Conservation (phyloP, 2,888 invertebrate species). For the Hoplodrina ambigua region DNA sequence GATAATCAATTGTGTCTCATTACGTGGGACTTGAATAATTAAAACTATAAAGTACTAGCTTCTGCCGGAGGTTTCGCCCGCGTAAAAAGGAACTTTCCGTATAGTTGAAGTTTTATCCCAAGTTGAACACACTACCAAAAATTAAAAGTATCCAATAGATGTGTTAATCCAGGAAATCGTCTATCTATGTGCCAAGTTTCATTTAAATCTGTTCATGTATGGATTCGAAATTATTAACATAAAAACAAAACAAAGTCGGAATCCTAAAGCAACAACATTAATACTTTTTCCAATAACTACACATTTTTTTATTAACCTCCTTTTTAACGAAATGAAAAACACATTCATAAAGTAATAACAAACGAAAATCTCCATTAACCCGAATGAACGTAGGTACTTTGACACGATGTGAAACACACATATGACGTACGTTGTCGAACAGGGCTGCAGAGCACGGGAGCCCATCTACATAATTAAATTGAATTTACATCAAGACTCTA, state of each 20-base stretch:
- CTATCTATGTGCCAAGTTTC: too few relatives aligned
- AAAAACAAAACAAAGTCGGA: neutral
- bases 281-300: neutral
- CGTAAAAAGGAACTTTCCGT: too few relatives aligned
- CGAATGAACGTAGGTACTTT: constrained; percentile 43
- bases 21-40: too few relatives aligned
- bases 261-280: neutral
- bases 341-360: constrained; percentile 47
- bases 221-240: too few relatives aligned
- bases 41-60: too few relatives aligned
- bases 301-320: constrained; percentile 10
- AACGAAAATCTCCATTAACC: constrained; percentile 52
- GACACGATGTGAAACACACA: constrained; percentile 31
- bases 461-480: constrained; percentile 75
- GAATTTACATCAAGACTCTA: constrained; percentile 69
- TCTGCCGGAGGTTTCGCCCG: too few relatives aligned
- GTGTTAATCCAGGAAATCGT: too few relatives aligned
- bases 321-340: constrained; percentile 24
- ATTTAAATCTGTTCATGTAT: too few relatives aligned
- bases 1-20: too few relatives aligned
- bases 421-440: constrained; percentile 42
- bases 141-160: too few relatives aligned
- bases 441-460: constrained; percentile 35
- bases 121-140: too few relatives aligned
- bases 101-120: too few relatives aligned